phyloP scores from a whole-genome alignment of 2,888 invertebrate genomes.

The Dasypogon diadema region DNA sequence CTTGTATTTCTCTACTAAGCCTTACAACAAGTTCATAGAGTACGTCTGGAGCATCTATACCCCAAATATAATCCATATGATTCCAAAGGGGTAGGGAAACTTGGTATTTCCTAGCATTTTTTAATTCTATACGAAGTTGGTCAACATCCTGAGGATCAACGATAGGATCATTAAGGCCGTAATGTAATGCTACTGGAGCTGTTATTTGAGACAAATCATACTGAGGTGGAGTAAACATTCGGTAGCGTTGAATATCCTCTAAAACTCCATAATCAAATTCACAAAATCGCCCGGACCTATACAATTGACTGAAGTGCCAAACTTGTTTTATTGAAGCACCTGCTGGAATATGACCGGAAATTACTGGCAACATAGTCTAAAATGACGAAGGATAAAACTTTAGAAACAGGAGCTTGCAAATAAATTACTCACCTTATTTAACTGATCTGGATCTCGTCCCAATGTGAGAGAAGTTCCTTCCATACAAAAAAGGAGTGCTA shows the following conservation, averaged over 20 bases:
- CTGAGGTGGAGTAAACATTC: slow-evolving; percentile 66
- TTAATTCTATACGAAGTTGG: slow-evolving; percentile 64
- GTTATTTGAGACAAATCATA: slow-evolving; percentile 67
- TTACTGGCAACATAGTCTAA: slow-evolving; percentile 71
- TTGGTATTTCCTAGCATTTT: slow-evolving; percentile 67
- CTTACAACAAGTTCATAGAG: background rate
- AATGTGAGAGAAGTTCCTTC: too few relatives aligned
- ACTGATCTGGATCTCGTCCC: slow-evolving; percentile 73
- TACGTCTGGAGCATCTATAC: background rate
- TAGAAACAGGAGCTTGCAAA: too few relatives aligned
- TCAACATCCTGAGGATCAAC: slow-evolving; percentile 70
- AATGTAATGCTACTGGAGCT: slow-evolving; percentile 69
- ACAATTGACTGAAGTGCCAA: slow-evolving; percentile 70
- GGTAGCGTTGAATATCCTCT: slow-evolving; percentile 68
- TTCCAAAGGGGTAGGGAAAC: slow-evolving; percentile 69
- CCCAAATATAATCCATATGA: slow-evolving; percentile 71
- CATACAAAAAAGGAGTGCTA: too few relatives aligned
- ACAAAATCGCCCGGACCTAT: slow-evolving; percentile 61
- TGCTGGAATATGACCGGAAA: slow-evolving; percentile 73
- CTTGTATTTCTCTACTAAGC: too few relatives aligned
- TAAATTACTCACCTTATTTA: slow-evolving; percentile 74
- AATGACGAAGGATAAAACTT: background rate
- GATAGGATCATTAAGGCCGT: slow-evolving; percentile 71
- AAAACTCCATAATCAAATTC: slow-evolving; percentile 70
- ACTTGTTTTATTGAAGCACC: slow-evolving; percentile 70